Percentiles rank a stretch among this genome's conserved stretches.
These are phyloP conservation scores for Paradoxurus hermaphroditus DNA, from an alignment of 2,113 vertebrate species.

Conservation along the genomic window DNA sequence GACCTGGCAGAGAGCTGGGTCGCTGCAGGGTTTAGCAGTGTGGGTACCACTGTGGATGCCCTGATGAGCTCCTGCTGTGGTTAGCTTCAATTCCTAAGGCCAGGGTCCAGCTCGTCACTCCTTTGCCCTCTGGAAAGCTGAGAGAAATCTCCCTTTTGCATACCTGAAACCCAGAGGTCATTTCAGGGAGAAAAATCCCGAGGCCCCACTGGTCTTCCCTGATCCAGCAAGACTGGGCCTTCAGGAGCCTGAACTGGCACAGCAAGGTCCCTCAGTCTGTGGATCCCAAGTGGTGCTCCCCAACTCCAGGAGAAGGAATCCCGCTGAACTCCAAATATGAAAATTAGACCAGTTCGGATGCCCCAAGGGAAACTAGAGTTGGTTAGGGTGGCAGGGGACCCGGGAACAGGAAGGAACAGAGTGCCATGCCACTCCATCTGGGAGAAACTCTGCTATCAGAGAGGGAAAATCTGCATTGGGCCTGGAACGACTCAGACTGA, in stretches of 20 bases:
- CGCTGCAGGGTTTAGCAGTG: not conserved
- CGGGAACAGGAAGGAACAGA: not conserved
- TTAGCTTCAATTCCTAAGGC: not conserved
- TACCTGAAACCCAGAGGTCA: not conserved
- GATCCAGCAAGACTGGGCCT: not conserved
- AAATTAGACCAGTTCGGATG: not conserved
- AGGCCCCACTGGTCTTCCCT: not conserved
- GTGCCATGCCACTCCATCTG: fast-evolving
- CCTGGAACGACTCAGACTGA: no score
- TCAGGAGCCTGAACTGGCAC: not conserved
- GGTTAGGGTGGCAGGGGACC: no score
- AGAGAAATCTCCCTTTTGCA: not conserved
- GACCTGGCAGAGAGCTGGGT: not conserved
- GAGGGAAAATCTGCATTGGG: no score
- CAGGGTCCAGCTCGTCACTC: not conserved
- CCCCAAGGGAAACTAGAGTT: not conserved
- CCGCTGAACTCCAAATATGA: not conserved
- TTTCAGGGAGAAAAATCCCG: not conserved
- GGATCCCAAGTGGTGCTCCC: not conserved
- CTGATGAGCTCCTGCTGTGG: not conserved
- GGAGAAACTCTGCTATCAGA: not conserved
- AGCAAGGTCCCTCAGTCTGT: not conserved
- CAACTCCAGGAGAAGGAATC: not conserved
- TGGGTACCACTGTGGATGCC: not conserved
- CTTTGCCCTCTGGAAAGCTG: not conserved